Conservation (phyloP, 2,797 vertebrate genomes). For the Rhabdophis nuchalis region DNA sequence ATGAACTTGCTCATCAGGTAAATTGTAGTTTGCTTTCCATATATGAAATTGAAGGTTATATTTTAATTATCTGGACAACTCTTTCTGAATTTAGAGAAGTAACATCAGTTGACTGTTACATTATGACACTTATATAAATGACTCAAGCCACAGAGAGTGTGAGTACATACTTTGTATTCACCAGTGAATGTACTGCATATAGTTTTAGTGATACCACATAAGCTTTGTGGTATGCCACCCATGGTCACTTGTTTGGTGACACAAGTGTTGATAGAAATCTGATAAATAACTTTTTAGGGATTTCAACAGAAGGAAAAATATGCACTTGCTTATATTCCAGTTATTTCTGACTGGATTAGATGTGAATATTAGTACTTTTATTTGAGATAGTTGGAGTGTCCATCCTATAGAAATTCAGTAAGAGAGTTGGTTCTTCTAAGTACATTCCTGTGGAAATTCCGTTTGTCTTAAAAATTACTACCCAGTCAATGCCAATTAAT, state of each 20-base stretch:
- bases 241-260: background rate
- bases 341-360: background rate
- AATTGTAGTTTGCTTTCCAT: background rate
- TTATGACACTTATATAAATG: background rate
- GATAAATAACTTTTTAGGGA: background rate
- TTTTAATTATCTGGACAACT: background rate
- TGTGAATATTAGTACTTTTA: too few relatives aligned
- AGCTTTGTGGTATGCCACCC: background rate
- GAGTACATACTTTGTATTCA: background rate
- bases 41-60: background rate
- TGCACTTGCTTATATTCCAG: background rate
- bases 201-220: background rate
- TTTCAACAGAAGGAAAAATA: background rate
- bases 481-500: background rate
- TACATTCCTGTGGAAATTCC: background rate
- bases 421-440: background rate
- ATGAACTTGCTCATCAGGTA: conserved; percentile 91
- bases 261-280: background rate
- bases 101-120: background rate
- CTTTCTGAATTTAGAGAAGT: background rate
- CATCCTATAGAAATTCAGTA: background rate
- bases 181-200: background rate
- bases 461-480: background rate
- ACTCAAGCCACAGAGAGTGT: background rate
- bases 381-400: background rate